Evolutionary conservation across 1,140 invertebrate genomes (phyloP), one percentile per base, ranked within the genome.

Genomic region (Lucilia sericata): DNA sequence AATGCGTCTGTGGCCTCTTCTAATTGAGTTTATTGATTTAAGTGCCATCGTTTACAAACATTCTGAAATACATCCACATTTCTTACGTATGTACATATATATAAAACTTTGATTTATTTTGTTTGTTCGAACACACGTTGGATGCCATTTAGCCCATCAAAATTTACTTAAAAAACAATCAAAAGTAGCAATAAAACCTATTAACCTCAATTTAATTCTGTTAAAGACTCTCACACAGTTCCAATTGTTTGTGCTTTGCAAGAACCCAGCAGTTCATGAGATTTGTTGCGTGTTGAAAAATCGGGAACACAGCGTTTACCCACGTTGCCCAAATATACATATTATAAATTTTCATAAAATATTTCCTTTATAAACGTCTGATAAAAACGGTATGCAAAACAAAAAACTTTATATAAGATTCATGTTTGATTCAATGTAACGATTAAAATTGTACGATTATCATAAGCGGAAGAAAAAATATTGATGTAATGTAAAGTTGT

Each of bases 151-250:
- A 25, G n/a, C 42, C 36, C 75, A 78, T 47, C 75, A 78, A 19
- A 78, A 47, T 78, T 42, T 42, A 78, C 36, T 42, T 80, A 21
- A 49, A 21, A 80, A 80, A 10, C 75, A 78, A 80, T 51, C 42
- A 80, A 10, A 80, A 19, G 42, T 51, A 49, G 42, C 42, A 80
- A 14, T 80, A 9, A 25, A 49, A 80, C 19, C 75, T 49, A 80
- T 80, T 80, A 80, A 80, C 76, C 76, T 51, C 76, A 80, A 80
- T 80, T 80, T 80, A 49, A 51, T 80, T 51, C n/a, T 47, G 9
- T 70, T 21, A 70, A 70, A 21, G 2, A 70, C 21, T 7, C n/a
- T 21, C 5, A 21, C 60, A 21, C 49, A 19, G 10, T 19, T 65
- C 10, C 9, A 65, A 65, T n/a, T 65, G n/a, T 65, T 70, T 19